Base-by-base conservation (phyloP, 2,113 vertebrate genomes). In the Neotoma lepida region DNA sequence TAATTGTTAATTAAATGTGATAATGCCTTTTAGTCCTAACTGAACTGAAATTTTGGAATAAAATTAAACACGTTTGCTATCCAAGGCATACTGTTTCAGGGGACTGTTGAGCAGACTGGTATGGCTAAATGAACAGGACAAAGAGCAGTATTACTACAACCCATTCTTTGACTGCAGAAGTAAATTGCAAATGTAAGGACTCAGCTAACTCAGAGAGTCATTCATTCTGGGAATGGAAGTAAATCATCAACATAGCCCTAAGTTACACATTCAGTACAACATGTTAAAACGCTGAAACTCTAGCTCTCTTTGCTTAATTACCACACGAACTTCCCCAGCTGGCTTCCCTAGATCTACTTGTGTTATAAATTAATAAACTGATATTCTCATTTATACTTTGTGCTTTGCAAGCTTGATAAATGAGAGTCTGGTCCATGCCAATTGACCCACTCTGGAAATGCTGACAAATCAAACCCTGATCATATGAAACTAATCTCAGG, bases 361-460 rank as follows among this genome's bases (percentile, higher is more conserved):
- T 85, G 33, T 54, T 46, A 4, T 94, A 91, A 94, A 82, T 93
- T 56, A 96, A 64, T 86, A 94, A 87, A 61, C 7, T 82, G 24
- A 68, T 92, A 86, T 66, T 54, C 17, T 92, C 35, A 77, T 89
- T 88, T 94, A 90, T 64, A 92, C 14, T 86, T 92, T 9, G 49
- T 35, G 78, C 28, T 93, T 71, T 46, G 18, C 10, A 51, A 91
- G 68, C 73, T 88, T 93, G 84, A 91, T 81, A 81, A 89, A 91
- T 33, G 28, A 63, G 71, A 90, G 14, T 82, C 63, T 86, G 18
- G 51, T 82, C 30, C 71, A 61, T 13, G 35, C 17, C 84, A 88
- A 73, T 2, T 89, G 82, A 93, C 73, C 30, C 9, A 35, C 28
- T 86, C 46, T 94, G 82, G 44, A 85, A 90, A 88, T 58, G 33